phyloP scores from a whole-genome alignment of 1,140 invertebrate species.

The Aphelinus certus region DNA sequence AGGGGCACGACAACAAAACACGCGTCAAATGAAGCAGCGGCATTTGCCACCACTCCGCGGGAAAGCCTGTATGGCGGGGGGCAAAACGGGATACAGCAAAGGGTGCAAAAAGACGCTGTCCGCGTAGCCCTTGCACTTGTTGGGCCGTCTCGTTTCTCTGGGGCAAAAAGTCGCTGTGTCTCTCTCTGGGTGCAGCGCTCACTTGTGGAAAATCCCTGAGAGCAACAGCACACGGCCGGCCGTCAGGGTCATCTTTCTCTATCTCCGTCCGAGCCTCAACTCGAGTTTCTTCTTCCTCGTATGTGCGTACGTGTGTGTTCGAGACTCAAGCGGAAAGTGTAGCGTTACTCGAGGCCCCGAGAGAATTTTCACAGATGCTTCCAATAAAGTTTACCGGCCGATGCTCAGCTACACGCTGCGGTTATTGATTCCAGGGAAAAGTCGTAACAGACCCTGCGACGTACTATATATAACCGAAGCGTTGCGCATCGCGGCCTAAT shows the following conservation, averaged over 20 bases:
- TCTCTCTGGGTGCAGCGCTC: background rate
- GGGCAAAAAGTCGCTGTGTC: background rate
- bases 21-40: background rate
- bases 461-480: too few relatives aligned
- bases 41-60: too few relatives aligned
- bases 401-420: background rate
- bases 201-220: conserved; percentile 26
- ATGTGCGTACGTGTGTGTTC: background rate
- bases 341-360: background rate
- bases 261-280: background rate
- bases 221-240: background rate
- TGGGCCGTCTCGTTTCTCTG: background rate
- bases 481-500: too few relatives aligned
- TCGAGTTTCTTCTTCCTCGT: conserved; percentile 22
- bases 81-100: background rate
- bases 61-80: too few relatives aligned
- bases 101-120: conserved; percentile 12
- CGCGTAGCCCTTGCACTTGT: background rate
- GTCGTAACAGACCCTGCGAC: too few relatives aligned
- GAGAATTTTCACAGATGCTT: background rate
- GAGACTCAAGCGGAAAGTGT: conserved; percentile 8
- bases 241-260: conserved; percentile 19
- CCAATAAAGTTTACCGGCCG: conserved; percentile 5
- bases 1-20: background rate
- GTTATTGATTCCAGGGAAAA: background rate